Conservation (phyloP, 2,797 vertebrate species). For the Cichlasoma orientale region DNA sequence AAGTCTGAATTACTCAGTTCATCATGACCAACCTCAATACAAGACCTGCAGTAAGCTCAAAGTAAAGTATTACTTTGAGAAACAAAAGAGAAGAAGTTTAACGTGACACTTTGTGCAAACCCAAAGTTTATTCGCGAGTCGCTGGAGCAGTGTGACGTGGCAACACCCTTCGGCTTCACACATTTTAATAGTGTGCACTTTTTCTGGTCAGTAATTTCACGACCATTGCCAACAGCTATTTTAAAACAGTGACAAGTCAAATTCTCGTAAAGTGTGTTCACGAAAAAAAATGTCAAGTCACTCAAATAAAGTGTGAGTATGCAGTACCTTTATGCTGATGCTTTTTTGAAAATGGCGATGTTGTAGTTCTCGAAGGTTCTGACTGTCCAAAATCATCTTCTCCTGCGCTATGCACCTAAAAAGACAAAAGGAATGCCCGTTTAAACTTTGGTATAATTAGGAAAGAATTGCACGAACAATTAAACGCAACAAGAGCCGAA, state of each 20-base stretch:
- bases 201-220: not conserved
- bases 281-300: not conserved
- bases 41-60: not conserved
- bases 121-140: not conserved
- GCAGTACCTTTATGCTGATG: conserved; percentile 66
- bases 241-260: not conserved
- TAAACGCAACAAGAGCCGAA: not conserved
- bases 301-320: not conserved
- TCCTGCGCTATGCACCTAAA: conserved; percentile 79
- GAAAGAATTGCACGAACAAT: not conserved
- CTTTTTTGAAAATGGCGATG: conserved; percentile 34
- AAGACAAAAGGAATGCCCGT: conserved; percentile 8
- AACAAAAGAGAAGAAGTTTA: not conserved
- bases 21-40: not conserved
- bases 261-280: not conserved
- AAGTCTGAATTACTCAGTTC: not conserved
- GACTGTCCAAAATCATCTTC: conserved; percentile 75
- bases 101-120: not conserved
- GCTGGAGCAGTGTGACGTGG: not conserved
- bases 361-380: conserved; percentile 37
- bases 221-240: not conserved
- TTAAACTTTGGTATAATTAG: not conserved
- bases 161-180: not conserved
- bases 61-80: not conserved
- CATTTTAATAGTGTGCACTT: not conserved